Evolutionary conservation across 1,140 invertebrate genomes (phyloP).

Genomic region (Philopotamus ludificatus): DNA sequence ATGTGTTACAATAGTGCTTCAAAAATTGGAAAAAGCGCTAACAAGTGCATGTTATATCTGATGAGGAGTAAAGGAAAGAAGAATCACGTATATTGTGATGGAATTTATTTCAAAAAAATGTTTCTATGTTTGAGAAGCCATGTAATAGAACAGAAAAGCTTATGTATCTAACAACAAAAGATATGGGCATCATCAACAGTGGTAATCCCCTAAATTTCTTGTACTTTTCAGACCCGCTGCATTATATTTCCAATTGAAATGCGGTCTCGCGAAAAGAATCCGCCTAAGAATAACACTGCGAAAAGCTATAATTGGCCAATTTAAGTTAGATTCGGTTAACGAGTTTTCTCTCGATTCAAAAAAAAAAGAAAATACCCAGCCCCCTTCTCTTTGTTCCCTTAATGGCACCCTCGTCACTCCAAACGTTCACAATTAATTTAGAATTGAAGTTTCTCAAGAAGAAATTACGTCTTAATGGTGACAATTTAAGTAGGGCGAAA

Average conservation of each 20-base stretch:
- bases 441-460: slow-evolving; percentile 14
- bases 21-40: no score
- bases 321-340: slow-evolving; percentile 15
- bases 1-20: no score
- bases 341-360: not conserved
- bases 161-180: not conserved
- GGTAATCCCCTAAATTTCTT: not conserved
- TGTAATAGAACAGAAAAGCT: not conserved
- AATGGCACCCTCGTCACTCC: slow-evolving; percentile 4
- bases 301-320: slow-evolving; percentile 16
- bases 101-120: no score
- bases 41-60: no score
- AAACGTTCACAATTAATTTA: slow-evolving; percentile 24
- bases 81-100: no score
- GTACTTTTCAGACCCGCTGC: not conserved
- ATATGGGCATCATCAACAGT: not conserved
- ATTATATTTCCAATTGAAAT: not conserved
- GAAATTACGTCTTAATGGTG: slow-evolving; percentile 27
- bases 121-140: not conserved
- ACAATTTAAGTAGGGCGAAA: slow-evolving; percentile 12
- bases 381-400: slow-evolving; percentile 18
- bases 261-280: not conserved
- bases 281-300: not conserved
- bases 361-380: no score
- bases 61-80: no score